Evolutionary conservation across 2,888 invertebrate genomes (phyloP).

Genomic region (Caenorhabditis sp.): DNA sequence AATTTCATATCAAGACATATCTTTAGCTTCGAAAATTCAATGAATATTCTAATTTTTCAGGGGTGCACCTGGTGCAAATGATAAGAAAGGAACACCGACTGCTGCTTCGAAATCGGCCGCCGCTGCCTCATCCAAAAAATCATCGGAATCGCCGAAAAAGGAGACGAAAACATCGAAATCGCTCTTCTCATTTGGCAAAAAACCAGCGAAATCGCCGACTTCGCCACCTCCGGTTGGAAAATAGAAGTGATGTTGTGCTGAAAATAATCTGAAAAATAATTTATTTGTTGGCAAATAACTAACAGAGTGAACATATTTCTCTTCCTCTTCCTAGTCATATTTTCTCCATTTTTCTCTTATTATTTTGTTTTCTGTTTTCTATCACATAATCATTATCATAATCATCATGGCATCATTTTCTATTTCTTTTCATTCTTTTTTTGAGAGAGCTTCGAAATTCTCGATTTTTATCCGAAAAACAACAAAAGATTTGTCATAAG

Average conservation of each 20-base stretch:
- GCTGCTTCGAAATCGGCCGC: slow-evolving; percentile 27
- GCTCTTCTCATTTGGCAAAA: slow-evolving; percentile 65
- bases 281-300: background rate
- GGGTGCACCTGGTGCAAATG: slow-evolving; percentile 14
- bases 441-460: background rate
- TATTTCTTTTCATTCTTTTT: background rate
- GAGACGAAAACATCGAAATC: slow-evolving; percentile 45
- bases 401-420: slow-evolving; percentile 3
- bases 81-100: slow-evolving; percentile 34
- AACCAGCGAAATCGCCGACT: slow-evolving; percentile 50
- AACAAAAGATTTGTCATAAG: background rate
- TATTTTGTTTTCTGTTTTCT: slow-evolving; percentile 3
- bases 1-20: too few relatives aligned
- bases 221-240: slow-evolving; percentile 55
- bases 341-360: slow-evolving; percentile 3
- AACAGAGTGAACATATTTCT: slow-evolving; percentile 2
- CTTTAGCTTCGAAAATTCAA: background rate
- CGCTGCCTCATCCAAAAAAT: slow-evolving; percentile 17
- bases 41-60: slow-evolving; percentile 10
- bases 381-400: background rate
- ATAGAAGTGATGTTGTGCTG: background rate
- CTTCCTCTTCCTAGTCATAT: background rate
- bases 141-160: slow-evolving; percentile 51
- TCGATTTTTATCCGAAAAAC: background rate
- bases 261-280: slow-evolving; percentile 28